A percentile compares a stretch with the other conserved stretches of the same genome.
Evolutionary conservation across 2,888 invertebrate genomes (phyloP).

Genomic region (Marronus borbonicus): DNA sequence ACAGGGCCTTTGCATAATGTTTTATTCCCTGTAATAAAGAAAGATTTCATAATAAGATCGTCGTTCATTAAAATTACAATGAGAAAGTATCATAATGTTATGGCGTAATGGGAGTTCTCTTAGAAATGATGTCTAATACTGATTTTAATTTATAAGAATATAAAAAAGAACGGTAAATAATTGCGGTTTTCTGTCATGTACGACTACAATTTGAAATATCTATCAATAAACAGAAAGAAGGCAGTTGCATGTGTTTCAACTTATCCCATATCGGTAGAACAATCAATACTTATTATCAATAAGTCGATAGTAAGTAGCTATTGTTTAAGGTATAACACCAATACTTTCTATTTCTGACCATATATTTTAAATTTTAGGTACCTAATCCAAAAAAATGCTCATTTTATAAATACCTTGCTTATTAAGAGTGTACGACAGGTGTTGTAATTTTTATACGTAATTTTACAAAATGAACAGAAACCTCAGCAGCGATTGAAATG

Average conservation of each 20-base stretch:
- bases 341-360: neutral
- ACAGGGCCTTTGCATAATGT: conserved; percentile 3
- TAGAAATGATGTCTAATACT: too few relatives aligned
- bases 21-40: neutral
- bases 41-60: neutral
- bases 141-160: too few relatives aligned
- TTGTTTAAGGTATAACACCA: neutral
- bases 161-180: too few relatives aligned
- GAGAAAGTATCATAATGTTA: neutral
- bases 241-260: neutral
- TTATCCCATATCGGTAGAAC: neutral
- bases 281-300: conserved; percentile 4
- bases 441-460: too few relatives aligned
- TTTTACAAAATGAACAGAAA: too few relatives aligned
- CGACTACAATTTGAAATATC: too few relatives aligned
- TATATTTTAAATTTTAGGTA: too few relatives aligned
- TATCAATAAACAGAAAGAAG: neutral
- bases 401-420: too few relatives aligned
- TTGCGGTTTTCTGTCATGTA: too few relatives aligned
- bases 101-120: neutral
- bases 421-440: too few relatives aligned
- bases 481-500: too few relatives aligned
- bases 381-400: too few relatives aligned
- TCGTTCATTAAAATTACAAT: conserved; percentile 30
- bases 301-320: neutral